Evolutionary conservation across 1,140 invertebrate species (phyloP), one percentile per base, ranked within the genome.

Genomic region (Eriosoma lanigerum): DNA sequence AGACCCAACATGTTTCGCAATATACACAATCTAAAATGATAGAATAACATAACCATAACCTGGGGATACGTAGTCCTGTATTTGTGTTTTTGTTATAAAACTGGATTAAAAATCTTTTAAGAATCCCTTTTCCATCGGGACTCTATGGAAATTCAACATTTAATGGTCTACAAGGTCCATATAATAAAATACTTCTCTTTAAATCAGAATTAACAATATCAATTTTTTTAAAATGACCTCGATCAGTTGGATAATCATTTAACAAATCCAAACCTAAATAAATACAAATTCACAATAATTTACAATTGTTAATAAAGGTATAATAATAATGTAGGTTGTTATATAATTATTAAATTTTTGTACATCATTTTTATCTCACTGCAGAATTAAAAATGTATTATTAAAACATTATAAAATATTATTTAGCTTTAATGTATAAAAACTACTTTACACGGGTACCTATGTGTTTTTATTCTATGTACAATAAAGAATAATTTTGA

Each of bases 201-300:
- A 62, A 62, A 62, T 62, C 58, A 62, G 58, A 48, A 13, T 48
- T 48, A 13, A 48, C 26, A 9, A 5, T 29, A 62, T 32, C 15
- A 26, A 19, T 17, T 6, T 19, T 10, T 32, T 19, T 19, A 62
- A 62, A 62, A 62, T 62, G 29, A 17, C 26, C 17, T 0, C 17
- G 60, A 12, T 62, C 26, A 17, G 60, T 62, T 19, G 60, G 26
- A 62, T 29, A 62, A 62, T 62, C 60, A 19, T 17, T 62, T 29
- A 24, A 19, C 19, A 62, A 62, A 62, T 62, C 60, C 4, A 62
- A 62, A 29, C 60, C 60, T 62, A 62, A 24, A 29, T n/a, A 60
- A 60, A 38, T 38, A 38, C 8, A 4, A 38, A 38, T n/a, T n/a
- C n/a, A 38, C 3, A 38, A 38, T 38, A 38, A 38, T 4, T 38